A percentile compares a stretch with the other conserved stretches of the same genome.
Conservation (phyloP, 2,113 vertebrate species). For the Erpornis zantholeuca region DNA sequence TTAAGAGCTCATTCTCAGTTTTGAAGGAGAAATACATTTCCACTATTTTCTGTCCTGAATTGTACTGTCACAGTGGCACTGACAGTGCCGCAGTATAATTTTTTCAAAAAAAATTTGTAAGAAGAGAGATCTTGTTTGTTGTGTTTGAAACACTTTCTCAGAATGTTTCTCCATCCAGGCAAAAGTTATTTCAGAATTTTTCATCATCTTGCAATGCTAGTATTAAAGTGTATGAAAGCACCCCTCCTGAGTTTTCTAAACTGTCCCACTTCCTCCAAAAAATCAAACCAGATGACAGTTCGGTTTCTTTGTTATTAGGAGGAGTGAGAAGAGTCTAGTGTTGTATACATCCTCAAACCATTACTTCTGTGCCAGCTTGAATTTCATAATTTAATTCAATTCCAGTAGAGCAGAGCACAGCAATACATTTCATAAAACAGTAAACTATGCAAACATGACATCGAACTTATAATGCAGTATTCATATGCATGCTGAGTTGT, state of each 20-base stretch:
- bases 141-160: not conserved
- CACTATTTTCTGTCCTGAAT: not conserved
- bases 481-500: conserved; percentile 65
- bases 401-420: conserved; percentile 50
- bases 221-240: not conserved
- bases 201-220: not conserved
- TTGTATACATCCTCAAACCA: not conserved
- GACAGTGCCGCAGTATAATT: not conserved
- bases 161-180: not conserved
- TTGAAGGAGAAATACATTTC: not conserved
- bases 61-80: not conserved
- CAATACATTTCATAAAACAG: conserved; percentile 53
- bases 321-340: not conserved
- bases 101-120: not conserved
- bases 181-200: conserved; percentile 29
- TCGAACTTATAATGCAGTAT: conserved; percentile 50
- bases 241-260: not conserved
- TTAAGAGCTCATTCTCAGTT: not conserved
- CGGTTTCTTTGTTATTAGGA: not conserved
- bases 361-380: conserved; percentile 64
- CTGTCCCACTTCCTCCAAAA: not conserved
- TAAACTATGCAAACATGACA: conserved; percentile 62
- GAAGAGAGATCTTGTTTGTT: not conserved
- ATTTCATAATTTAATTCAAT: conserved; percentile 67
- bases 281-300: conserved; percentile 34